Percentiles rank a stretch among this genome's conserved stretches.
These are phyloP conservation scores for Cranoglanis bouderius DNA, from an alignment of 2,113 vertebrate genomes.

Conservation along the genomic window DNA sequence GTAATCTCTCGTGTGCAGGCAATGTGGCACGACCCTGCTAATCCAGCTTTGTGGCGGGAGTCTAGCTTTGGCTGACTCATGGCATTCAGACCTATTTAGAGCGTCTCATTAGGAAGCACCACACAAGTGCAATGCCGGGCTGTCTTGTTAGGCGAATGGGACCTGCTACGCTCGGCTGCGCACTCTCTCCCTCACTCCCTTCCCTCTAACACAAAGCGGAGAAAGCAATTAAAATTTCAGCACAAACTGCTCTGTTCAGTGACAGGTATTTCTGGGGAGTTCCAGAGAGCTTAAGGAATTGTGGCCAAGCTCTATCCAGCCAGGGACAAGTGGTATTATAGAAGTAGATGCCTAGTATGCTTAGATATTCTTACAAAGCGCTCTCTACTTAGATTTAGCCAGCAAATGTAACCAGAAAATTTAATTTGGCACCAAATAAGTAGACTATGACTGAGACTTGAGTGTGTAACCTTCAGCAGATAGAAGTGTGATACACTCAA, in stretches of 20 bases:
- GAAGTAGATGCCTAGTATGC: not conserved
- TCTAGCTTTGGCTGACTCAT: conserved; percentile 21
- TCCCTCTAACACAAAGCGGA: not conserved
- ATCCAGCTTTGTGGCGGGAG: conserved; percentile 37
- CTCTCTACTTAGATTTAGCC: too few species aligned
- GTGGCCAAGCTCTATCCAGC: not conserved
- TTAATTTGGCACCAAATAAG: not conserved
- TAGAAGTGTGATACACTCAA: conserved; percentile 22
- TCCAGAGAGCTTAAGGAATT: not conserved
- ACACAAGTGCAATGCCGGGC: not conserved
- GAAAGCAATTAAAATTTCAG: conserved; percentile 38
- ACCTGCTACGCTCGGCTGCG: conserved; percentile 26
- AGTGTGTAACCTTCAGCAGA: conserved; percentile 15
- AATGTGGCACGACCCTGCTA: conserved; percentile 12
- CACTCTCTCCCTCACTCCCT: not conserved
- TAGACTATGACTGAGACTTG: not conserved
- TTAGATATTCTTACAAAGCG: not conserved
- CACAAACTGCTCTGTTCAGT: conserved; percentile 5
- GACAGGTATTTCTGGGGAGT: not conserved
- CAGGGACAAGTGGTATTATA: not conserved
- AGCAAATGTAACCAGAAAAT: not conserved
- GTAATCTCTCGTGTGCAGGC: conserved; percentile 38
- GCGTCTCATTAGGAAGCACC: conserved; percentile 24
- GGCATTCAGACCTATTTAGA: conserved; percentile 12
- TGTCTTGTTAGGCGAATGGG: conserved; percentile 38